phyloP scores from a whole-genome alignment of 2,888 invertebrate genomes.

The Sepioteuthis lessoniana region DNA sequence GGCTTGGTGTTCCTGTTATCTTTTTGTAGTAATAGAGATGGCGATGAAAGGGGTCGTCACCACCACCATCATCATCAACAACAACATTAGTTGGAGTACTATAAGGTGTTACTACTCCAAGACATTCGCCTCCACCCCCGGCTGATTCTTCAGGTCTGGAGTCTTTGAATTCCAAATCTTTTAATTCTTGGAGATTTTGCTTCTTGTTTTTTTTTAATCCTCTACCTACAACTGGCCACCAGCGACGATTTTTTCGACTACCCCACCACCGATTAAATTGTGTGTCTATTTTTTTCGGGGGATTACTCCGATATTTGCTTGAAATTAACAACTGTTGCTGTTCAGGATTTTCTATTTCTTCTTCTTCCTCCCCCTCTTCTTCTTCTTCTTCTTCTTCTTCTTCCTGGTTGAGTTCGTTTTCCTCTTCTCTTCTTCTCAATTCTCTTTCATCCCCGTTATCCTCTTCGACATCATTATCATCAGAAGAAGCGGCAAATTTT shows the following conservation, averaged over 20 bases:
- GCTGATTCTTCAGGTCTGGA: not conserved
- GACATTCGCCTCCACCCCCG: not conserved
- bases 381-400: not conserved
- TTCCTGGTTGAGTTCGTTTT: not conserved
- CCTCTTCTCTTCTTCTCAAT: not conserved
- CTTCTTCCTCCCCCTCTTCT: not conserved
- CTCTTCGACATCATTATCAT: not conserved
- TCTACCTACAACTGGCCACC: not conserved
- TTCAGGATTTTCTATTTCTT: not conserved
- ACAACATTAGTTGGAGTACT: not conserved
- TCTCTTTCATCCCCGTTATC: not conserved
- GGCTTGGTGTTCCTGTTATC: not conserved
- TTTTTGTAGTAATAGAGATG: not conserved
- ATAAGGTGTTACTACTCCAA: not conserved
- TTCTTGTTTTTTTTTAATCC: not conserved
- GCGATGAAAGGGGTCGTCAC: not conserved
- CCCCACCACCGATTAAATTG: not conserved
- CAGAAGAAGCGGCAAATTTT: conserved; percentile 23
- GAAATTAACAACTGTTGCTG: not conserved
- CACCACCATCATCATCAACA: conserved; percentile 9
- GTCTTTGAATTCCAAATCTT: not conserved
- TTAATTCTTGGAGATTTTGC: not conserved
- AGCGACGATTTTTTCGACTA: not conserved
- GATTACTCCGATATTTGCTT: not conserved
- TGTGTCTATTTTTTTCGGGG: not conserved